A percentile compares a stretch with the other conserved stretches of the same genome.
Evolutionary conservation across 2,888 invertebrate genomes (phyloP).

Genomic region (Caenorhabditis sinica): DNA sequence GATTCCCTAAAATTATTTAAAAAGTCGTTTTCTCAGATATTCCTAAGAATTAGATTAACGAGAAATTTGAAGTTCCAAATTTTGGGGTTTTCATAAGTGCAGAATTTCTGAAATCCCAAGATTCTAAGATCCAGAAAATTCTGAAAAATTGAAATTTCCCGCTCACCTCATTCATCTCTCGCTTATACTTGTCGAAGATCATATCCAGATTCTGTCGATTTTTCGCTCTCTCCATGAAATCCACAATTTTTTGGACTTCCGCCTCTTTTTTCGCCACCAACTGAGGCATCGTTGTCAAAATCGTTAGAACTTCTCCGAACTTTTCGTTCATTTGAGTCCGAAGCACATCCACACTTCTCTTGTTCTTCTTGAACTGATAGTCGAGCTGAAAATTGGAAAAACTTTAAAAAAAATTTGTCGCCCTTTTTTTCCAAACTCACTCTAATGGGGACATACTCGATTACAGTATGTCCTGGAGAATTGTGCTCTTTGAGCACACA

Average conservation of each 20-base stretch:
- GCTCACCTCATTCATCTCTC: slow-evolving; percentile 13
- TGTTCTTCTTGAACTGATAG: slow-evolving; percentile 21
- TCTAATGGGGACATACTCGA: slow-evolving; percentile 27
- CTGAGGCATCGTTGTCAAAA: slow-evolving; percentile 6
- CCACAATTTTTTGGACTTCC: slow-evolving; percentile 24
- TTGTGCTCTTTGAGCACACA: slow-evolving; percentile 41
- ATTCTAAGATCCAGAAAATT: too few species aligned
- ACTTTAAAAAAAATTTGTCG: not conserved
- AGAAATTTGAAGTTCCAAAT: too few species aligned
- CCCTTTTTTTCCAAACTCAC: slow-evolving; percentile 14
- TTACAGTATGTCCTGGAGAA: not conserved
- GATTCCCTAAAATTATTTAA: too few species aligned
- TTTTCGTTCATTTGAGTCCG: slow-evolving; percentile 20
- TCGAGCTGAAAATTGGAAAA: slow-evolving; percentile 30
- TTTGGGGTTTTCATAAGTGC: too few species aligned
- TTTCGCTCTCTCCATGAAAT: slow-evolving; percentile 39
- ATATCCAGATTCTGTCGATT: slow-evolving; percentile 13
- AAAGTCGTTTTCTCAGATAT: too few species aligned
- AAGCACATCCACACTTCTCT: slow-evolving; percentile 8
- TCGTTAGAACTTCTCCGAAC: not conserved
- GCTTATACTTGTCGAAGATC: slow-evolving; percentile 29
- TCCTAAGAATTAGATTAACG: too few species aligned
- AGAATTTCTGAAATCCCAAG: too few species aligned
- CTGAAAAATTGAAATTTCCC: too few species aligned
- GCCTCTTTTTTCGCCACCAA: slow-evolving; percentile 19